Base-by-base conservation (phyloP, 2,888 invertebrate genomes). In the Euphydryas editha region DNA sequence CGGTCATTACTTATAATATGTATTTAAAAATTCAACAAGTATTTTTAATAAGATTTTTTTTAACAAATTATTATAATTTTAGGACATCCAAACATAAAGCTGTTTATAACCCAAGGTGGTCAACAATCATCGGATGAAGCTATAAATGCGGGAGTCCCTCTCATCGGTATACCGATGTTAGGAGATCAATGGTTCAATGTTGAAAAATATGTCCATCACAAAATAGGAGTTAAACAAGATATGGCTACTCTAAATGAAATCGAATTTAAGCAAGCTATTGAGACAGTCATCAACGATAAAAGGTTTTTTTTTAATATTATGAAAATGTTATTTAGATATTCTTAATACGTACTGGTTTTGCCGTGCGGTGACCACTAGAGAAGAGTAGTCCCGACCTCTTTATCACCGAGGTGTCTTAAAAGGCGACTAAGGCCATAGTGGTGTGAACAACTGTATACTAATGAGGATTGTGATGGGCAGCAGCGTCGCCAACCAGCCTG, bases 91-190 rank as follows among this genome's bases (percentile, higher is more conserved):
- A 92, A 92, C 55, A 63, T 92, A 0, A 91, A 89, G 69, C 13
- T 79, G 0, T 82, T 81, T 54, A 82, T 90, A 39, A 87, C 85
- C 1, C 90, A 91, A 81, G 87, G 84, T 54, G 90, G 90, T 7
- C 67, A 87, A 1, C 88, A 89, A 68, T 89, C 89, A 0, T 79
- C 87, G 0, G 88, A 89, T 63, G 90, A 91, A 76, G 82, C 88
- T 0, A 83, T 91, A 17, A 67, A 69, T 44, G 82, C 84, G 5
- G 81, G 81, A 36, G 84, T 87, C 0, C 88, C 89, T 2, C 64
- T 90, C 2, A 72, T 88, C 17, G 87, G 80, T 7, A 73, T 91
- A 21, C 88, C 88, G 1, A 85, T 88, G 74, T 67, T 84, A 24
- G 84, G 77, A 0, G 92, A 92, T 68, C 90, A 90, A 69, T 83